Conservation (phyloP, 2,113 vertebrate species). For the Myodes glareolus region DNA sequence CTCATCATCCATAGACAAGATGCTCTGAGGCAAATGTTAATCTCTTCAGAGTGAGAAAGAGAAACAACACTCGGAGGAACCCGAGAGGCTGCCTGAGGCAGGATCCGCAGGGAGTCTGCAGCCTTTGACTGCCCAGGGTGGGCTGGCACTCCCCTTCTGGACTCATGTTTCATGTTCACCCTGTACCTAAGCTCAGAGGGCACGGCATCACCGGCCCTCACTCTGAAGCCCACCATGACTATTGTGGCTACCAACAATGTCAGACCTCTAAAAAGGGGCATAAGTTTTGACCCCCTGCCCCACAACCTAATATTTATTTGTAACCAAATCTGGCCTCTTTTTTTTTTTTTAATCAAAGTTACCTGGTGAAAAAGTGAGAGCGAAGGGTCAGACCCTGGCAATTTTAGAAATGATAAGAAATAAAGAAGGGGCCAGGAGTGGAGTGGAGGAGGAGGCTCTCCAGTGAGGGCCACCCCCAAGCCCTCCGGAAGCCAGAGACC, state of each 20-base stretch:
- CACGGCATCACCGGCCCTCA: neutral
- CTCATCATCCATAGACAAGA: slow-evolving; percentile 71
- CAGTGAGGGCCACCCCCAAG: neutral
- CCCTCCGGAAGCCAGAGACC: neutral
- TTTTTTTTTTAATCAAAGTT: neutral
- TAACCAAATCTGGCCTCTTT: neutral
- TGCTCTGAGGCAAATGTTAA: slow-evolving; percentile 69
- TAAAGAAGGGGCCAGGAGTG: neutral
- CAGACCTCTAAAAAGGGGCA: neutral
- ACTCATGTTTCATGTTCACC: neutral
- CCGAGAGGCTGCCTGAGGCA: neutral
- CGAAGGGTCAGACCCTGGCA: neutral
- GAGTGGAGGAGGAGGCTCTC: neutral
- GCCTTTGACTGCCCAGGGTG: neutral
- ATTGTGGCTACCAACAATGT: neutral
- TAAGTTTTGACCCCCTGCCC: neutral
- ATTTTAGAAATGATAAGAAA: neutral
- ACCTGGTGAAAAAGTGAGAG: neutral
- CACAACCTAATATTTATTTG: neutral
- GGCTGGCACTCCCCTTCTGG: neutral
- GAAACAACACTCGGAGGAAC: neutral
- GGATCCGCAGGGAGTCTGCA: neutral
- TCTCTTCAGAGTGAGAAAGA: slow-evolving; percentile 47
- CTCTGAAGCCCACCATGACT: neutral
- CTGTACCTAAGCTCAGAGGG: neutral